These are phyloP conservation scores for Helostoma temminkii DNA, from an alignment of 2,797 vertebrate genomes.

Conservation along the genomic window DNA sequence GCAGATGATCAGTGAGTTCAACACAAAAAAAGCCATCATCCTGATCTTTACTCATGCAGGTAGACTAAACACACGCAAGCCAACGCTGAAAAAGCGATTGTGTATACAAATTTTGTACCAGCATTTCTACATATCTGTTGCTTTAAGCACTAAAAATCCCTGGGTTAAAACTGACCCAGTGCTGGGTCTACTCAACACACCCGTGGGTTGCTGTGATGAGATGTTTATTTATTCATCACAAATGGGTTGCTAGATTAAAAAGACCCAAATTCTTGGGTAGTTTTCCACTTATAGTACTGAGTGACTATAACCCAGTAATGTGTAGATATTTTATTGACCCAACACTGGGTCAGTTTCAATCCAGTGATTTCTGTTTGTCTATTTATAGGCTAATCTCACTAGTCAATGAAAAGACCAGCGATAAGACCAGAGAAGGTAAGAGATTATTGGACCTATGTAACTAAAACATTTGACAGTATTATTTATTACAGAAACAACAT, in stretches of 20 bases:
- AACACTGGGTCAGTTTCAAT: too few species aligned
- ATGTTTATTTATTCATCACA: too few species aligned
- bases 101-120: not conserved
- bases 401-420: slow-evolving; percentile 82
- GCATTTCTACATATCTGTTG: slow-evolving; percentile 11
- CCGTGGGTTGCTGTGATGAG: too few species aligned
- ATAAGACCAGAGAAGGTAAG: slow-evolving; percentile 85
- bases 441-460: not conserved
- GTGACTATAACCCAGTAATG: too few species aligned
- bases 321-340: too few species aligned
- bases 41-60: slow-evolving; percentile 10
- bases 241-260: too few species aligned
- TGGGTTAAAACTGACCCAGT: too few species aligned
- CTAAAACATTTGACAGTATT: too few species aligned
- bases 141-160: too few species aligned
- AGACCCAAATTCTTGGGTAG: too few species aligned
- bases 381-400: slow-evolving; percentile 90
- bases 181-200: too few species aligned
- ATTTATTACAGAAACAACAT: not conserved
- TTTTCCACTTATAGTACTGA: too few species aligned
- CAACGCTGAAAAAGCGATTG: not conserved
- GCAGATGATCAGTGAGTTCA: slow-evolving; percentile 81
- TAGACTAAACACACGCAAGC: slow-evolving; percentile 20
- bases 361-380: slow-evolving; percentile 16
- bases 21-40: not conserved